Evolutionary conservation across 1,140 invertebrate species (phyloP).

Genomic region (Drosophila baimaii): DNA sequence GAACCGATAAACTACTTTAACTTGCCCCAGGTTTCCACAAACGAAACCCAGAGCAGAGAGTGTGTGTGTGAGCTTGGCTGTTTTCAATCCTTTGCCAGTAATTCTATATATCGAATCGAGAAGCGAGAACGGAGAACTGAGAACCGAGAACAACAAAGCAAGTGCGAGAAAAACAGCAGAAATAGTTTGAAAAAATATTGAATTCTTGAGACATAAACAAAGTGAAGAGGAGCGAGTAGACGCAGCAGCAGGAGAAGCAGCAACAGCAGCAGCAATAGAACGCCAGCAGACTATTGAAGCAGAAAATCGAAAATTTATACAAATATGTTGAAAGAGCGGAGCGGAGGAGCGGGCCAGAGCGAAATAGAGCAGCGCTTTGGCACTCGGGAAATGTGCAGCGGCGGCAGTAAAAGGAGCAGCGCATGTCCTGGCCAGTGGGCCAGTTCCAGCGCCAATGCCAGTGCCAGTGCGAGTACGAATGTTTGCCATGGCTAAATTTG

Average conservation of each 20-base stretch:
- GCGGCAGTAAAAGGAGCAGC: constrained; percentile 71
- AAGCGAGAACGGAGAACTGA: constrained; percentile 7
- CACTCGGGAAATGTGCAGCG: constrained; percentile 70
- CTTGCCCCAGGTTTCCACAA: constrained; percentile 19
- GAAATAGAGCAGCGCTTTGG: constrained; percentile 30
- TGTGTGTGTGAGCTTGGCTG: constrained; percentile 12
- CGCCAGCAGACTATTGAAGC: constrained; percentile 70
- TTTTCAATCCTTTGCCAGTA: constrained; percentile 47
- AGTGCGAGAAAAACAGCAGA: constrained; percentile 53
- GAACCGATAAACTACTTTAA: constrained; percentile 37
- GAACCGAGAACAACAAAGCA: constrained; percentile 46
- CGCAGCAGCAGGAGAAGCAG: constrained; percentile 1
- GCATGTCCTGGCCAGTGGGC: constrained; percentile 51
- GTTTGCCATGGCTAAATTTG: constrained; percentile 77
- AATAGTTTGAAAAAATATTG: constrained; percentile 76
- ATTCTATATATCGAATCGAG: constrained; percentile 32
- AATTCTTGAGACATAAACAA: constrained; percentile 80
- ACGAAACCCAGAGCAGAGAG: too few species aligned
- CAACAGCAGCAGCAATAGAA: constrained; percentile 23
- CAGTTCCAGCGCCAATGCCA: neutral
- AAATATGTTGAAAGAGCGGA: constrained; percentile 73
- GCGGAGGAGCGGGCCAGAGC: constrained; percentile 10
- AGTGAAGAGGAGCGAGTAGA: constrained; percentile 58
- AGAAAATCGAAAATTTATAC: constrained; percentile 82
- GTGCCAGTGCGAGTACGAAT: constrained; percentile 25